Evolutionary conservation across 2,888 invertebrate genomes (phyloP), one percentile per base, ranked within the genome.

Genomic region (Diaprepes abbreviatus): DNA sequence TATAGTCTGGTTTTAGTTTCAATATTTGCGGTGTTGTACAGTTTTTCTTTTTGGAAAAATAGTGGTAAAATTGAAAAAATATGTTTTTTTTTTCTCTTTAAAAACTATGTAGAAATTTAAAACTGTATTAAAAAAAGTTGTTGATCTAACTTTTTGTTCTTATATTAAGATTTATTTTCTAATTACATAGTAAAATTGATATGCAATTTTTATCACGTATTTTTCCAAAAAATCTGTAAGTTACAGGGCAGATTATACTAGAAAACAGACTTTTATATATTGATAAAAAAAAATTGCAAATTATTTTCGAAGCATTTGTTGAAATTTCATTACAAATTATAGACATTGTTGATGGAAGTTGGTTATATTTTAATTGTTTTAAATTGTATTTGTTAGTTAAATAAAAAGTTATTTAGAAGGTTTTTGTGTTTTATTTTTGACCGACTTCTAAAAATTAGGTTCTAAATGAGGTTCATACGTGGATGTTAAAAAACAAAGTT

Each of bases 361-460:
- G 45, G 38, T 57, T 65, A 70, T 63, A 66, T 66, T 70, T 70
- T 40, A 50, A 48, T 70, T 69, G 52, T 63, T 63, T 65, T 48
- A 59, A 67, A 60, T 54, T 71, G 52, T 71, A 67, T 62, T 66
- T 71, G 71, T 66, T 71, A 71, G 71, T 69, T 69, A 48, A 71
- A 68, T 55, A 63, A 71, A 70, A 71, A 52, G 40, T 57, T 71
- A 71, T 67, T 71, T 71, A 71, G 71, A 66, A 65, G 65, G 55
- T 28, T 60, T 48, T 65, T 35, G n/a, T 55, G 14, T 55, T 55
- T 64, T n/a, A n/a, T n/a, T n/a, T n/a, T n/a, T n/a, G n/a, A n/a
- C n/a, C n/a, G n/a, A n/a, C n/a, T n/a, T n/a, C n/a, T n/a, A n/a
- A n/a, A n/a, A n/a, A n/a, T n/a, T n/a, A n/a, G n/a, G n/a, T n/a